Percentiles rank a stretch among this genome's conserved stretches.
Evolutionary conservation across 2,797 vertebrate species (phyloP).

Genomic region (Poliocrania exsul): DNA sequence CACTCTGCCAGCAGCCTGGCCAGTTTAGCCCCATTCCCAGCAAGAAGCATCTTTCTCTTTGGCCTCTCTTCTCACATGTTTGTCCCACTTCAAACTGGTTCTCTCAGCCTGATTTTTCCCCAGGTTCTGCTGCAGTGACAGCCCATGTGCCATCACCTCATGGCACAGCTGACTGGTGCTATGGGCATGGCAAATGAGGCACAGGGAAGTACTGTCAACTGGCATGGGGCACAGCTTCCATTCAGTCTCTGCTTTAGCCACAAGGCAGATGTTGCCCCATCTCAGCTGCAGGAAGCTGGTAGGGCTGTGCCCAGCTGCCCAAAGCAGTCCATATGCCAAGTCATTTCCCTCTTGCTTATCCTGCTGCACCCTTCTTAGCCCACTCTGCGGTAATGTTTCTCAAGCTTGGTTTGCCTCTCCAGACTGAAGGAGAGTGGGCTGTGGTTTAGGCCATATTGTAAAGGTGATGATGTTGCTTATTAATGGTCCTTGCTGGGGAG

Average conservation of each 20-base stretch:
- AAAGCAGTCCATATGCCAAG: neutral
- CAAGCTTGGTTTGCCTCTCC: neutral
- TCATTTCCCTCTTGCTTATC: neutral
- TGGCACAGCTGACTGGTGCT: neutral
- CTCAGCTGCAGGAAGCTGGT: neutral
- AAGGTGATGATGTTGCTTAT: neutral
- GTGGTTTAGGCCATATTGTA: neutral
- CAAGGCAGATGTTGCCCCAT: neutral
- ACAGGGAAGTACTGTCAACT: neutral
- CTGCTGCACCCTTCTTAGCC: neutral
- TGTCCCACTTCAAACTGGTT: neutral
- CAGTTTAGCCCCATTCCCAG: neutral
- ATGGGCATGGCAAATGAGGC: neutral
- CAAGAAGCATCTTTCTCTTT: neutral
- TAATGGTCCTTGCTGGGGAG: neutral
- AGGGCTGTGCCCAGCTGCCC: neutral
- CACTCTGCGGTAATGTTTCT: neutral
- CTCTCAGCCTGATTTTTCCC: neutral
- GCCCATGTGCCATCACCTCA: neutral
- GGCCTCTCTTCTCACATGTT: neutral
- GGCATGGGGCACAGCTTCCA: neutral
- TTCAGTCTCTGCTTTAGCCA: neutral
- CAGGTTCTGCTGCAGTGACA: neutral
- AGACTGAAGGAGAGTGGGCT: neutral
- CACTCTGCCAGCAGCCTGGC: neutral